Base-by-base conservation (phyloP, 2,888 invertebrate genomes). In the Acanthacorydalis orientalis region DNA sequence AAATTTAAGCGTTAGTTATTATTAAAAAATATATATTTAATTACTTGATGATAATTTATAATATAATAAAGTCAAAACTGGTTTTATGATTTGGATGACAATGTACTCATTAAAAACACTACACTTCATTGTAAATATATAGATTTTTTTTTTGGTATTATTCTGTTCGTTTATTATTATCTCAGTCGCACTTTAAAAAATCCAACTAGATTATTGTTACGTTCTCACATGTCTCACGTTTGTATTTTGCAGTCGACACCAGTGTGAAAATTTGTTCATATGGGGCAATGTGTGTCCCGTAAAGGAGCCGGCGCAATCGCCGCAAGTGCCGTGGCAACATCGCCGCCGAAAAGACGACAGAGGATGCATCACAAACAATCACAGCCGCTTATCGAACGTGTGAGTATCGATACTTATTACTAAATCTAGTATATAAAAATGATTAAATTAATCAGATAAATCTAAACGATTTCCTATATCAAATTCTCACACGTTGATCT, bases 251-350 rank as follows among this genome's bases (percentile, higher is more conserved):
- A 50, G 38, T 46, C 52, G 53, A 61, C 37, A 42, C 37, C 39
- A 44, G 23, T 23, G 23, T 23, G 23, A 23, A 6, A 23, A 43
- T 23, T 12, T 42, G 60, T 59, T 66, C 72, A 59, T 77, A 81
- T 81, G 81, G 81, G 81, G 76, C 80, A 81, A 80, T 81, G 81
- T 71, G 77, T 79, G 69, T 80, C 80, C 69, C 77, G 79, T 69
- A 73, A 72, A 65, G 71, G 70, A 62, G 68, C 68, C 57, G 67
- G 68, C 62, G 72, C 70, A 64, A 68, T 74, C 64, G 73, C 75
- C 71, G 67, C 75, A 69, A 68, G 62, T 58, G 69, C 71, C 62
- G 67, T 73, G 60, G 68, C 73, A 65, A 73, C 69, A 62, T 69
- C 71, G 62, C 67, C 64, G 50, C 47, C 47, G 23, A 34, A 15